Percentiles rank a stretch among this genome's conserved stretches.
Conservation (phyloP, 1,140 invertebrate species). For the Drosophila tani region DNA sequence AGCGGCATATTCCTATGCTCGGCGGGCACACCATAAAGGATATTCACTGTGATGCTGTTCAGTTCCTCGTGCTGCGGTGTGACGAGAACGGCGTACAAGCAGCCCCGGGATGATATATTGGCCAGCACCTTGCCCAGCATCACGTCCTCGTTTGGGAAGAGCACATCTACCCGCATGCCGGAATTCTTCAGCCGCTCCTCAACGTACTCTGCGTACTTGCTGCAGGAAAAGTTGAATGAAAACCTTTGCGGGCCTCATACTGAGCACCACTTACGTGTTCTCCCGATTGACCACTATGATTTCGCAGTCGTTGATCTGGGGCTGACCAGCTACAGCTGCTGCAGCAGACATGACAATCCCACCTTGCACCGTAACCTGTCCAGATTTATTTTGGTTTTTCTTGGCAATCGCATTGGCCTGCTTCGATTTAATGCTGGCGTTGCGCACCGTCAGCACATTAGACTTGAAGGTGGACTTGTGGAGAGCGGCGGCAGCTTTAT, state of each 20-base stretch:
- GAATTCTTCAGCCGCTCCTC: slow-evolving; percentile 92
- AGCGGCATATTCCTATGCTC: slow-evolving; percentile 97
- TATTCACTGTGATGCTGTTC: slow-evolving; percentile 94
- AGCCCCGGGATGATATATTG: slow-evolving; percentile 93
- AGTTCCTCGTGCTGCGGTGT: slow-evolving; percentile 94
- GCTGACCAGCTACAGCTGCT: slow-evolving; percentile 85
- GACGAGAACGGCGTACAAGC: slow-evolving; percentile 95
- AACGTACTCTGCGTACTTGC: slow-evolving; percentile 95
- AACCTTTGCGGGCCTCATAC: not conserved
- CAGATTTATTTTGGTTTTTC: slow-evolving; percentile 1
- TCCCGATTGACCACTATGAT: slow-evolving; percentile 93
- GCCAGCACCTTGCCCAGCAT: slow-evolving; percentile 93
- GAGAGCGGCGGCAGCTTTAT: slow-evolving; percentile 89
- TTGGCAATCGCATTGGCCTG: slow-evolving; percentile 49
- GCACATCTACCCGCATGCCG: slow-evolving; percentile 92
- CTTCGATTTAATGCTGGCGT: slow-evolving; percentile 85
- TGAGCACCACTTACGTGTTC: slow-evolving; percentile 89
- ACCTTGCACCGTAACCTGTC: slow-evolving; percentile 51
- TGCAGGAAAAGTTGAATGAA: slow-evolving; percentile 68
- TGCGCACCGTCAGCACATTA: slow-evolving; percentile 87
- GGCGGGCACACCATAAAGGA: slow-evolving; percentile 94
- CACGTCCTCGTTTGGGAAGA: slow-evolving; percentile 96
- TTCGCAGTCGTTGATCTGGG: slow-evolving; percentile 91
- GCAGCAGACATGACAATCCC: slow-evolving; percentile 60
- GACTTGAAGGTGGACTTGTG: slow-evolving; percentile 90